Base-by-base conservation (phyloP, 1,140 invertebrate genomes). In the Drosophila trapezifrons region DNA sequence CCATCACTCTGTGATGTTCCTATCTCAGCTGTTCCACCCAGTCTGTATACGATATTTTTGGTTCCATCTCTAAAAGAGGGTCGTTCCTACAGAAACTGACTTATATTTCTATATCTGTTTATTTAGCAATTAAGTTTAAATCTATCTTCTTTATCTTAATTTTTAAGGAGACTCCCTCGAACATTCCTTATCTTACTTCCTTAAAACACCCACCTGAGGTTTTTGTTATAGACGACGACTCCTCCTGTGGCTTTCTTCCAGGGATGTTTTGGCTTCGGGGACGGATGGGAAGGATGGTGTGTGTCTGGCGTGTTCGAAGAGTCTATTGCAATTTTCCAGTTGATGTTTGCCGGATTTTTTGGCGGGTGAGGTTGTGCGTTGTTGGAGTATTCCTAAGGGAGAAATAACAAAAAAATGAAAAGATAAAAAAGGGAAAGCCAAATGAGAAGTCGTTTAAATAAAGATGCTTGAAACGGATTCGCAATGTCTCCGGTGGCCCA, bases 301-400 rank as follows among this genome's bases (percentile, higher is more conserved):
- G 37, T 57, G 65, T 70, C 43, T 71, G 67, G 18, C 40, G 35
- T 70, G 49, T 20, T 40, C 40, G n/a, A 25, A 25, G 32, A n/a
- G 29, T 56, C 67, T 71, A 71, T 71, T 71, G 67, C 67, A 47
- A 70, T 37, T 64, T 52, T 51, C 18, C 65, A 32, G 72, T 74
- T 54, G 69, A 22, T 25, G 49, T 56, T 56, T 25, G 59, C 43
- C 43, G 64, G 64, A 38, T 55, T 54, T 54, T 64, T 57, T 66
- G 47, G 32, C 25, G 80, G 80, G 80, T 83, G 80, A 79, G 77
- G 80, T 71, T 79, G 38, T 70, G 75, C 80, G 80, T 73, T 76
- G 83, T 67, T 87, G 83, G 83, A 79, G 59, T 70, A 66, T 87
- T 86, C 76, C 83, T 86, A 62, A 40, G 29, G 51, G 62, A 52